Conservation (phyloP, 2,888 invertebrate genomes). For the Podabrus alpinus region DNA sequence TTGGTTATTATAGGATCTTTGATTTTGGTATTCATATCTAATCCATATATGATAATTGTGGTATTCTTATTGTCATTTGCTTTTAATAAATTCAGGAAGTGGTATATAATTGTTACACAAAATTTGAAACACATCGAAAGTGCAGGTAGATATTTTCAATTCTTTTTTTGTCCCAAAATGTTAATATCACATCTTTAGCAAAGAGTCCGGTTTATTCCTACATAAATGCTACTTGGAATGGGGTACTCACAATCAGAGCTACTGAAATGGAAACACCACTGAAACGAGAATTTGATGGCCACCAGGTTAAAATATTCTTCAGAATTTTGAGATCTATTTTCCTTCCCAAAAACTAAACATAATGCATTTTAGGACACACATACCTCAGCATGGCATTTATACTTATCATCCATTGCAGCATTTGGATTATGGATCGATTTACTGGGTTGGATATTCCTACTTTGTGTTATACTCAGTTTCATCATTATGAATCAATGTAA, state of each 20-base stretch:
- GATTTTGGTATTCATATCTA: constrained; percentile 60
- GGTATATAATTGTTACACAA: constrained; percentile 71
- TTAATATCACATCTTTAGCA: constrained; percentile 59
- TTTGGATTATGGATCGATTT: constrained; percentile 70
- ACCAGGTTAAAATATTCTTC: constrained; percentile 51
- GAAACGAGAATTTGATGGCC: constrained; percentile 58
- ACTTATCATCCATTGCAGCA: constrained; percentile 64
- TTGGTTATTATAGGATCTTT: constrained; percentile 58
- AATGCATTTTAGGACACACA: constrained; percentile 65
- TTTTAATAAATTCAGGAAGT: constrained; percentile 65
- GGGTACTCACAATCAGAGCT: constrained; percentile 79
- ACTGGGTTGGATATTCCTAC: constrained; percentile 67
- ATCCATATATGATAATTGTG: constrained; percentile 57
- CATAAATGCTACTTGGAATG: constrained; percentile 76
- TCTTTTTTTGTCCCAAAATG: not conserved
- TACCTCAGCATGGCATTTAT: constrained; percentile 69
- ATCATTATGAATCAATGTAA: constrained; percentile 55
- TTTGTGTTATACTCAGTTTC: constrained; percentile 69
- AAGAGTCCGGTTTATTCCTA: constrained; percentile 85
- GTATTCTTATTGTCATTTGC: constrained; percentile 61
- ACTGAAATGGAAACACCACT: constrained; percentile 71
- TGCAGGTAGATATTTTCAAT: constrained; percentile 55
- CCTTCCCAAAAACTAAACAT: no score
- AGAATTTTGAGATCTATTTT: no score
- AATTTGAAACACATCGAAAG: constrained; percentile 72